Percentiles rank a stretch among this genome's conserved stretches.
phyloP scores from a whole-genome alignment of 2,888 invertebrate species.

The Rosalia funebris region DNA sequence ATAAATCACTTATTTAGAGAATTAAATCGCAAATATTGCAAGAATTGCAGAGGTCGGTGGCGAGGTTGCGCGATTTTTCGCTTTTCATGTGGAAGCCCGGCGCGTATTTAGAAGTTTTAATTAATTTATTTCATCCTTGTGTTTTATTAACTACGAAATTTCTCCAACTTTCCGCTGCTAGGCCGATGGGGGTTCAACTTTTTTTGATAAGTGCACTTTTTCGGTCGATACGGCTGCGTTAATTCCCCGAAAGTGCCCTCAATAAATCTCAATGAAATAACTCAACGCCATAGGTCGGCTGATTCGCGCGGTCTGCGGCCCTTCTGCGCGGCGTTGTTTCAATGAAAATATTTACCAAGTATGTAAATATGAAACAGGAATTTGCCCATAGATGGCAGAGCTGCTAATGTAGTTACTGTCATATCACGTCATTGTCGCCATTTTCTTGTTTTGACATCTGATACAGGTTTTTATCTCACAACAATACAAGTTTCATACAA shows the following conservation, averaged over 20 bases:
- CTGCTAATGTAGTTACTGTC: too few species aligned
- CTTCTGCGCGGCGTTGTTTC: too few species aligned
- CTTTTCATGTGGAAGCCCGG: neutral
- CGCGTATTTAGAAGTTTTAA: conserved; percentile 17
- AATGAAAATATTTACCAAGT: too few species aligned
- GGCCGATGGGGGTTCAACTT: neutral
- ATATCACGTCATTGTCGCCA: too few species aligned
- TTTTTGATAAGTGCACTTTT: neutral
- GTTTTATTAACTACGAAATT: neutral
- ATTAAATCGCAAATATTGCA: neutral
- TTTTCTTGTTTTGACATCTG: too few species aligned
- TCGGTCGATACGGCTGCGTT: neutral
- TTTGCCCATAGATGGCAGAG: too few species aligned
- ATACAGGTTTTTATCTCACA: too few species aligned
- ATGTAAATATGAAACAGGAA: neutral
- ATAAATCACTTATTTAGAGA: neutral
- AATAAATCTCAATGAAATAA: too few species aligned
- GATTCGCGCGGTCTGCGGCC: too few species aligned
- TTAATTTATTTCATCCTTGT: conserved; percentile 2
- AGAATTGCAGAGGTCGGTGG: neutral
- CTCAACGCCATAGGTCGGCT: too few species aligned
- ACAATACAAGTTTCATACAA: too few species aligned
- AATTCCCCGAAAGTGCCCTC: neutral
- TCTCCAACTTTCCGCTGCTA: neutral
- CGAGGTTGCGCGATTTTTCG: neutral